Evolutionary conservation across 1,140 invertebrate species (phyloP).

Genomic region (Tetramorium alpestre): DNA sequence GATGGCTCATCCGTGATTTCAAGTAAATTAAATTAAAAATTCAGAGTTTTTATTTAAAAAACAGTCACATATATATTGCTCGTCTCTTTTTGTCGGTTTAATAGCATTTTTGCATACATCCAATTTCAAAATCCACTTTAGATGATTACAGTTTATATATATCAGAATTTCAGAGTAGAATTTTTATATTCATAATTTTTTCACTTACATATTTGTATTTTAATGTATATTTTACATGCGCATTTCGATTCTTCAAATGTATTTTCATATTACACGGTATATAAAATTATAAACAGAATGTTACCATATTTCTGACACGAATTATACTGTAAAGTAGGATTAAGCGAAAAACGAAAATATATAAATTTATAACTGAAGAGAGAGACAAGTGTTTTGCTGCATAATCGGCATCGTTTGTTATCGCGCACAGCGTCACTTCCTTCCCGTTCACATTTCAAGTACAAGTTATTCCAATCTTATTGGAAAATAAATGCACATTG

Average conservation of each 20-base stretch:
- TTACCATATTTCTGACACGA: not conserved
- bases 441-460: conserved; percentile 18
- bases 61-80: no score
- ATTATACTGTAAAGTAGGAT: not conserved
- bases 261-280: not conserved
- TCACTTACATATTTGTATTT: not conserved
- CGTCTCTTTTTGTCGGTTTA: not conserved
- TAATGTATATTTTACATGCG: not conserved
- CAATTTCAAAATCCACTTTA: not conserved
- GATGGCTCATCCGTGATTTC: not conserved
- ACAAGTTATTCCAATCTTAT: not conserved
- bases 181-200: not conserved
- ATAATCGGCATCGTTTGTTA: not conserved
- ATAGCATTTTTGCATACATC: not conserved
- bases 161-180: not conserved
- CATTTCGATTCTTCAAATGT: not conserved
- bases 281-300: not conserved
- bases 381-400: not conserved
- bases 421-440: not conserved
- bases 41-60: not conserved
- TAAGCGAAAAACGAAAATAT: not conserved
- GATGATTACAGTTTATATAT: not conserved
- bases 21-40: conserved; percentile 3
- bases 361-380: not conserved
- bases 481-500: not conserved